A percentile compares a stretch with the other conserved stretches of the same genome.
phyloP scores from a whole-genome alignment of 2,797 vertebrate genomes.

The Liparis tanakae region DNA sequence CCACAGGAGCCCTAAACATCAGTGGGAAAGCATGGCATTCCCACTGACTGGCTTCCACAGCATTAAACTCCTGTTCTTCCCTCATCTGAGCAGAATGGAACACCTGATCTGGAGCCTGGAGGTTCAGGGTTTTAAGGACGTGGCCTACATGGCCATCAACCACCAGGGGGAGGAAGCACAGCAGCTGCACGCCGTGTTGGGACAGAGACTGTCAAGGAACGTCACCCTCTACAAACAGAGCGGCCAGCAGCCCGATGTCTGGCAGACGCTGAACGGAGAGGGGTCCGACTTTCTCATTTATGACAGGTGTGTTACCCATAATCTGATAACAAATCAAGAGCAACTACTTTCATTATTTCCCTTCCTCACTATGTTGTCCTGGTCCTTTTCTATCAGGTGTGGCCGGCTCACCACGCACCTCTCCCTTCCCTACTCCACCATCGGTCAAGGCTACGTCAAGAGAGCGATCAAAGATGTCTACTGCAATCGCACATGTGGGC shows the following conservation, averaged over 20 bases:
- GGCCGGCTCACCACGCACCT: slow-evolving; percentile 92
- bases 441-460: slow-evolving; percentile 87
- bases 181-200: slow-evolving; percentile 80
- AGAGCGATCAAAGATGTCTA: slow-evolving; percentile 89
- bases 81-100: slow-evolving; percentile 83
- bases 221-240: slow-evolving; percentile 91
- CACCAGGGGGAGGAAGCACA: slow-evolving; percentile 84
- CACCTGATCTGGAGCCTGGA: slow-evolving; percentile 88
- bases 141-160: slow-evolving; percentile 91
- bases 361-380: slow-evolving; percentile 5
- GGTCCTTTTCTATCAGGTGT: slow-evolving; percentile 81
- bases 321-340: not conserved
- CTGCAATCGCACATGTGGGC: slow-evolving; percentile 88
- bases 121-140: slow-evolving; percentile 84
- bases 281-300: slow-evolving; percentile 96
- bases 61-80: not conserved
- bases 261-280: slow-evolving; percentile 87
- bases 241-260: slow-evolving; percentile 85
- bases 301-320: slow-evolving; percentile 85
- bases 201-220: slow-evolving; percentile 80
- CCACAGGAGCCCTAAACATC: not conserved
- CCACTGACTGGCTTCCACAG: not conserved
- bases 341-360: not conserved
- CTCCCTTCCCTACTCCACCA: slow-evolving; percentile 89
- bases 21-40: not conserved